These are phyloP conservation scores for Halictus ligatus DNA, from an alignment of 2,888 invertebrate genomes.

Conservation along the genomic window DNA sequence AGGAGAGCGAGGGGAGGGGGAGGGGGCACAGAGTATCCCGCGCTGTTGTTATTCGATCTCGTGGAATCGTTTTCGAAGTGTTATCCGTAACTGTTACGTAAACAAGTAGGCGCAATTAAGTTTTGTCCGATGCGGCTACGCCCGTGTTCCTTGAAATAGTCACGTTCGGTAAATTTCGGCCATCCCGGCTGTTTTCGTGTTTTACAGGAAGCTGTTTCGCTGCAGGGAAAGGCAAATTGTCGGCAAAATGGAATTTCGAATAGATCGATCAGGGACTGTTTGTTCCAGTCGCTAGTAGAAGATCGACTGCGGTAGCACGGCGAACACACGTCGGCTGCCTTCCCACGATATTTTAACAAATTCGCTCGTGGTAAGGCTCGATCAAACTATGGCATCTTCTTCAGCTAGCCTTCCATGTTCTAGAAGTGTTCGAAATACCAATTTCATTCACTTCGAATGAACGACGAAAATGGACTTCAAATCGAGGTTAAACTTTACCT, in stretches of 20 bases:
- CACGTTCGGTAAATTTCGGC: slow-evolving; percentile 50
- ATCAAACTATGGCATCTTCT: too few species aligned
- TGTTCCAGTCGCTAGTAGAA: neutral
- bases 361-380: too few species aligned
- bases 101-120: slow-evolving; percentile 52
- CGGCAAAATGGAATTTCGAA: slow-evolving; percentile 38
- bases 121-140: slow-evolving; percentile 28
- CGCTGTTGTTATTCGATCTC: slow-evolving; percentile 40
- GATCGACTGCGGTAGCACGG: neutral
- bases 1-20: too few species aligned
- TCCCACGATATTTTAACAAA: neutral
- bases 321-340: neutral
- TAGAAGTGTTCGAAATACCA: too few species aligned
- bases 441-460: too few species aligned
- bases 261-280: slow-evolving; percentile 5
- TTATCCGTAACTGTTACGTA: slow-evolving; percentile 47
- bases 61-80: slow-evolving; percentile 48
- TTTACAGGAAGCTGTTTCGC: slow-evolving; percentile 29
- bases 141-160: slow-evolving; percentile 48
- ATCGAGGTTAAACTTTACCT: too few species aligned
- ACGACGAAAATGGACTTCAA: too few species aligned
- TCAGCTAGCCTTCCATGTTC: too few species aligned
- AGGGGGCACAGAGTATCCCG: neutral
- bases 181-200: slow-evolving; percentile 31
- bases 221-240: slow-evolving; percentile 30